Base-by-base conservation (phyloP, 2,797 vertebrate genomes). In the Oreochromis grahami region DNA sequence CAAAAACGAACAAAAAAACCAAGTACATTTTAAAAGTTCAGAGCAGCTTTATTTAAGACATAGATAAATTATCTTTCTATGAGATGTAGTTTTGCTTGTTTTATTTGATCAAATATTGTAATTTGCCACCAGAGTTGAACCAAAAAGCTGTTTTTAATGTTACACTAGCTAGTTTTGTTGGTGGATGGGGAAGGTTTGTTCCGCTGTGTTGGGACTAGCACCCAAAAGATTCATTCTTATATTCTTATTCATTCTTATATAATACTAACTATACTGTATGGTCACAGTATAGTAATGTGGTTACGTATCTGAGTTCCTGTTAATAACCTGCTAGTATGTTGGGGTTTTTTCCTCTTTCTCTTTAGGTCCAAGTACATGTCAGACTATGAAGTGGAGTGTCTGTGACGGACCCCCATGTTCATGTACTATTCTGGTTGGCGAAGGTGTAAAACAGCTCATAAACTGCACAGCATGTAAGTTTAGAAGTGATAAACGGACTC, bases 351-450 rank as follows among this genome's bases (percentile, higher is more conserved):
- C n/a, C 24, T 24, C 24, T 7, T 63, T 4, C 6, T 70, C 4
- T 6, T 26, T 60, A 96, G 96, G n/a, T n/a, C n/a, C n/a, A n/a
- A n/a, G 1, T 8, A 0, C 0, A 1, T 98, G 97, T 91, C n/a
- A n/a, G n/a, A n/a, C n/a, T 1, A 79, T 95, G 85, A 95, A 96
- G 60, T 98, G 97, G 95, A 90, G 50, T 7, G 0, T 0, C 3
- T 95, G 95, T 45, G 55, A 91, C 0, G 87, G 1, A 1, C 0
- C 0, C 0, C 32, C 83, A 2, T 98, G 97, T 24, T 0, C 0
- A 0, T 98, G 98, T 56, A 24, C 24, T 2, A 0, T 97, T 2
- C 0, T 43, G 1, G 0, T 29, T 0, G 91, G n/a, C n/a, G n/a
- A n/a, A n/a, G 3, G 10, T 13, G 11, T 5, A 43, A 12, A 43